Evolutionary conservation across 2,113 vertebrate species (phyloP), one percentile per base, ranked within the genome.

Genomic region (Hippocampus zosterae): DNA sequence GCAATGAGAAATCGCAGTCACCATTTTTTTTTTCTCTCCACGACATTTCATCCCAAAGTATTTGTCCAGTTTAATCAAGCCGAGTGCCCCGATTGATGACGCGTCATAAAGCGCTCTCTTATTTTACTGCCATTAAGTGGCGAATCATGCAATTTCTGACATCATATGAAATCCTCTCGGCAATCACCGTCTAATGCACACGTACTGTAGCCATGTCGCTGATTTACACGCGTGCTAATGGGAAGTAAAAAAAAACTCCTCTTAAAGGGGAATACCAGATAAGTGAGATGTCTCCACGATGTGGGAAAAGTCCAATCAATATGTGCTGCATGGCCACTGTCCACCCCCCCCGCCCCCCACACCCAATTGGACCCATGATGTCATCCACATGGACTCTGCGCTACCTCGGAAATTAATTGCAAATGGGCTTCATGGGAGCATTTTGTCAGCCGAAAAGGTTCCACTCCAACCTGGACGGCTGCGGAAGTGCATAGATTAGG

Each of bases 291-390:
- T 72, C 65, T 53, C 67, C 62, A 73, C 68, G 59, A 81, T 65
- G 44, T 40, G 46, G 56, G 65, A 73, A 73, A 67, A 65, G 57
- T 46, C 56, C 21, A 65, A 78, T 87, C 80, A 83, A 76, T 84
- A 83, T 63, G 50, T 52, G 13, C 33, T 29, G 70, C 69, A 81
- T 75, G 68, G 76, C 69, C 50, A 33, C 62, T 71, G 72, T 46
- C 69, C 25, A 74, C 48, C 69, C 25, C 0, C 57, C 27, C 68
- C 18, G 41, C 69, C 13, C 75, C 42, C 69, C 25, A 1, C n/a
- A n/a, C n/a, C n/a, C n/a, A 37, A 75, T 56, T 68, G 59, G 71
- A 59, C 44, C 55, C 41, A 82, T 82, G 84, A 86, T 83, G 81
- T 86, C 84, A 88, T 79, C 69, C 59, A 52, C 46, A 61, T 70